Percentiles rank a stretch among this genome's conserved stretches.
These are phyloP conservation scores for Strigops habroptila DNA, from an alignment of 2,113 vertebrate genomes.

Conservation along the genomic window DNA sequence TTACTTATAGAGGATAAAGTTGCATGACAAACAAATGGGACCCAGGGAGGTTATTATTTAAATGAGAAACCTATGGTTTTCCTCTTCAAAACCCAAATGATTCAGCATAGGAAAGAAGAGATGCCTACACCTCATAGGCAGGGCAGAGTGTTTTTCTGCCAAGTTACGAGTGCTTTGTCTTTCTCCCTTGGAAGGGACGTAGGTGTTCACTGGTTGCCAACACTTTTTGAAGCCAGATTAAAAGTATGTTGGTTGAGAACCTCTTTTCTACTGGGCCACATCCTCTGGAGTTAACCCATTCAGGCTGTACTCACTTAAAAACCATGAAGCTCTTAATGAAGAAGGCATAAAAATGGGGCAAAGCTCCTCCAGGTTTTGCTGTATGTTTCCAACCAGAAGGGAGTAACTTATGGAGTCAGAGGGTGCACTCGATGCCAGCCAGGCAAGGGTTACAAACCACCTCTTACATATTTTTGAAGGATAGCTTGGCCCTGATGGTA, in stretches of 20 bases:
- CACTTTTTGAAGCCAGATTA: neutral
- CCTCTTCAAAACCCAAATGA: neutral
- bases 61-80: neutral
- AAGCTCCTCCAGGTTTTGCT: neutral
- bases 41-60: neutral
- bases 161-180: neutral
- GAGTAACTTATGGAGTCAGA: neutral
- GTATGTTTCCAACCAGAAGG: neutral
- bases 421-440: neutral
- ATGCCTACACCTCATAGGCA: neutral
- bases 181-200: neutral
- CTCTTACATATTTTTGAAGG: neutral
- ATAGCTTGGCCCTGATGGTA: neutral
- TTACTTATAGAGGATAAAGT: neutral
- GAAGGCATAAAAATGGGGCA: neutral
- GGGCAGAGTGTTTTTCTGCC: neutral
- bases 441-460: neutral
- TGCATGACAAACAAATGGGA: slow-evolving; percentile 6
- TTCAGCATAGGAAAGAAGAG: neutral
- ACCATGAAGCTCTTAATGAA: neutral
- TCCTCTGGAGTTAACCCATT: neutral
- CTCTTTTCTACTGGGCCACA: neutral
- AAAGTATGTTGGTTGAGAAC: neutral
- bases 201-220: neutral
- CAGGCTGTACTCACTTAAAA: neutral